Evolutionary conservation across 2,888 invertebrate genomes (phyloP).

Genomic region (Sympetrum striolatum): DNA sequence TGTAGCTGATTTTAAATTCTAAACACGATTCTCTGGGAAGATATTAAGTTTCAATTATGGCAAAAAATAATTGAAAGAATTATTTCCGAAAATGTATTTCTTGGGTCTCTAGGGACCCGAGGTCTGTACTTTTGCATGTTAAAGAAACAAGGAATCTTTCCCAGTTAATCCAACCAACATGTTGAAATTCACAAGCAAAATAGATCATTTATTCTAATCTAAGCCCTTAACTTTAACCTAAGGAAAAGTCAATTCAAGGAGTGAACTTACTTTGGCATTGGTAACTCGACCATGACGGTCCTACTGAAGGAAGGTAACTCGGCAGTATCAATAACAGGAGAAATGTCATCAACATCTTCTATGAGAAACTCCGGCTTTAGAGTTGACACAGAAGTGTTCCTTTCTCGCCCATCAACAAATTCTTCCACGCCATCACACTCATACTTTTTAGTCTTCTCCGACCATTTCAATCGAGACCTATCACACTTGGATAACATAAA

Average conservation of each 20-base stretch:
- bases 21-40: too few relatives aligned
- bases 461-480: neutral
- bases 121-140: too few relatives aligned
- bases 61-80: too few relatives aligned
- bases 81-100: too few relatives aligned
- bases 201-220: neutral
- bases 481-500: neutral
- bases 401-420: neutral
- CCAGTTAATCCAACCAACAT: neutral
- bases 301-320: constrained; percentile 14
- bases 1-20: too few relatives aligned
- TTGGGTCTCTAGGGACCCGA: too few relatives aligned
- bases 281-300: constrained; percentile 64
- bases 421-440: constrained; percentile 28
- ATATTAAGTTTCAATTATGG: too few relatives aligned
- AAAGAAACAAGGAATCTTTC: neutral
- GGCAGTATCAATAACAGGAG: constrained; percentile 41
- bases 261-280: constrained; percentile 65
- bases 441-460: neutral
- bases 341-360: neutral
- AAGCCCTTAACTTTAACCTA: too few relatives aligned
- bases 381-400: neutral
- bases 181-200: neutral
- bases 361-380: neutral
- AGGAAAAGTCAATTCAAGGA: neutral